These are phyloP conservation scores for Xenopus borealis DNA, from an alignment of 2,113 vertebrate species.

Conservation along the genomic window DNA sequence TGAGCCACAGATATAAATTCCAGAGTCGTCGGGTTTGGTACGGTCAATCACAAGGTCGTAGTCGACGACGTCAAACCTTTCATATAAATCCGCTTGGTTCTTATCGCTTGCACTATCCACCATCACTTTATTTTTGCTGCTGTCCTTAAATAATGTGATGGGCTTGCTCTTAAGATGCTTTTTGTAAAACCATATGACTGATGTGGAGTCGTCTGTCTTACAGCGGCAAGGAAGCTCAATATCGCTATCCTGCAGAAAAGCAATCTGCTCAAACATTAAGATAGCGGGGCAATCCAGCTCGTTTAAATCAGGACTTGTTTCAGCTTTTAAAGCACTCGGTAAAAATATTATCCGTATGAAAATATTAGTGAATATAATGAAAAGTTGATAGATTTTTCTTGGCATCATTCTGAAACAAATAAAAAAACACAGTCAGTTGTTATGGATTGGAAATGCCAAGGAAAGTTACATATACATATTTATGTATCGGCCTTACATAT, in stretches of 20 bases:
- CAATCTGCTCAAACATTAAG: slow-evolving; percentile 72
- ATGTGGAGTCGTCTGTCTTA: slow-evolving; percentile 69
- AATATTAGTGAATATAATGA: too few species aligned
- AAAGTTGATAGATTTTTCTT: too few species aligned
- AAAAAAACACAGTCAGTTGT: too few species aligned
- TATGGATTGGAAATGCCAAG: too few species aligned
- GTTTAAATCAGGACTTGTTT: too few species aligned
- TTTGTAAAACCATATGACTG: slow-evolving; percentile 85
- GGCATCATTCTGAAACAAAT: too few species aligned
- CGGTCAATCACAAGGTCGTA: slow-evolving; percentile 85
- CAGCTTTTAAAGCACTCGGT: too few species aligned
- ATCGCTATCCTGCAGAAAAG: slow-evolving; percentile 74
- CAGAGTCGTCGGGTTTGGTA: slow-evolving; percentile 68
- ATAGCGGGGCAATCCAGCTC: slow-evolving; percentile 73
- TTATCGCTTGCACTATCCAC: slow-evolving; percentile 59
- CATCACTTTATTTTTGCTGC: slow-evolving; percentile 63
- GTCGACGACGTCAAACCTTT: slow-evolving; percentile 82
- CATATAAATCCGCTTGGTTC: slow-evolving; percentile 50
- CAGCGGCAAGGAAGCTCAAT: slow-evolving; percentile 85
- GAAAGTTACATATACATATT: too few species aligned
- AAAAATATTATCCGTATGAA: too few species aligned
- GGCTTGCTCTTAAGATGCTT: slow-evolving; percentile 54
- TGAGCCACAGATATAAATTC: slow-evolving; percentile 83
- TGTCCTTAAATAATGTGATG: slow-evolving; percentile 73
- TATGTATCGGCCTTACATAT: too few species aligned